These are phyloP conservation scores for Salvelinus fontinalis DNA, from an alignment of 2,113 vertebrate species.

Conservation along the genomic window DNA sequence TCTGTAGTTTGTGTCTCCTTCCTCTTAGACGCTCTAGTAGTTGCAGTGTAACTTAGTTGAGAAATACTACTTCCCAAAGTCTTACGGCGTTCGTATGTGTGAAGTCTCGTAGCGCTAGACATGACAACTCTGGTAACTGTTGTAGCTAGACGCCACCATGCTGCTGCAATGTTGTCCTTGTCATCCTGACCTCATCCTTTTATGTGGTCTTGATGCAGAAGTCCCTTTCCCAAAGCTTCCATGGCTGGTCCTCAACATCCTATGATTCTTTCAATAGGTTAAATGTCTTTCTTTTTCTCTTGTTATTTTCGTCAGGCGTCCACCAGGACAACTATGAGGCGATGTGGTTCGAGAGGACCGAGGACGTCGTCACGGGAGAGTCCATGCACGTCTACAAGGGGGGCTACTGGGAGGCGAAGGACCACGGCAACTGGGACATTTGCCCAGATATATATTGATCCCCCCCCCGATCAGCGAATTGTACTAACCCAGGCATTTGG, in stretches of 20 bases:
- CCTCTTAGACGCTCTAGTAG: not conserved
- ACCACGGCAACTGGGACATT: conserved; percentile 82
- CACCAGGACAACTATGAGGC: conserved; percentile 86
- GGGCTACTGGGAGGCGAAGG: conserved; percentile 92
- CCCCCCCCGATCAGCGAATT: conserved; percentile 13
- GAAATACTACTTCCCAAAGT: not conserved
- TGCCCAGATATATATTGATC: conserved; percentile 89
- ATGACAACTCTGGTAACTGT: not conserved
- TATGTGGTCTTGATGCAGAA: too few relatives aligned
- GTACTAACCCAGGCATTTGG: not conserved
- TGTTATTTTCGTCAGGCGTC: conserved; percentile 60
- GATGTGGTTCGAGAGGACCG: conserved; percentile 87
- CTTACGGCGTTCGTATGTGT: not conserved
- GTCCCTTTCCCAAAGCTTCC: not conserved
- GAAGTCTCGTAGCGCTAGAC: too few relatives aligned
- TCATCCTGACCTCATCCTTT: not conserved
- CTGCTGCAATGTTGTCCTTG: not conserved
- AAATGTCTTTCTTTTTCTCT: not conserved
- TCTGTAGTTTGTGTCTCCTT: not conserved
- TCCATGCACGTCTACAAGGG: conserved; percentile 87
- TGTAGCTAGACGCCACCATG: not conserved
- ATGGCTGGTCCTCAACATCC: not conserved
- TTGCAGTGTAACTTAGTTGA: not conserved
- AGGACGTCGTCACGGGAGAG: conserved; percentile 86
- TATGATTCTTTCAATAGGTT: not conserved